A percentile compares a stretch with the other conserved stretches of the same genome.
phyloP scores from a whole-genome alignment of 1,140 invertebrate genomes.

The Hylaeus anthracinus region DNA sequence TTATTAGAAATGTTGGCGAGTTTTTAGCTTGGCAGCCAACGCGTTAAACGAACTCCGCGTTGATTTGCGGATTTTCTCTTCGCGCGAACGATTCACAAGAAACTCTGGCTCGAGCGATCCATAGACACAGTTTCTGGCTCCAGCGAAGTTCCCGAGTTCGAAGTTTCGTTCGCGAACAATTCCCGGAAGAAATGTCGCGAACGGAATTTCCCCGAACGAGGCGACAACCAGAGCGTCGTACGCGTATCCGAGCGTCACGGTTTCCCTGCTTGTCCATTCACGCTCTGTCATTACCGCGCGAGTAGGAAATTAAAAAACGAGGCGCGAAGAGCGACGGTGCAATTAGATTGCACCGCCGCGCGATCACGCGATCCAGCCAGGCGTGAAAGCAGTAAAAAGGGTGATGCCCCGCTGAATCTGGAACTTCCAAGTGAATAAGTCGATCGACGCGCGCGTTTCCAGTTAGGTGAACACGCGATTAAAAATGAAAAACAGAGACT shows the following conservation, averaged over 20 bases:
- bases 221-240: not conserved
- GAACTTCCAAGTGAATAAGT: constrained; percentile 28
- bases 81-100: too few species aligned
- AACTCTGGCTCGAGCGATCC: too few species aligned
- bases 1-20: too few species aligned
- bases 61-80: too few species aligned
- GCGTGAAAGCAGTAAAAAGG: too few species aligned
- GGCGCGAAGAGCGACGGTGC: not conserved
- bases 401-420: not conserved
- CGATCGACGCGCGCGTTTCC: not conserved
- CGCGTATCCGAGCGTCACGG: not conserved
- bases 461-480: not conserved
- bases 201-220: not conserved
- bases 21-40: too few species aligned
- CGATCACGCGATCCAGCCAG: not conserved
- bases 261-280: not conserved
- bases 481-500: not conserved
- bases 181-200: not conserved
- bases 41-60: too few species aligned
- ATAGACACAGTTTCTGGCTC: too few species aligned
- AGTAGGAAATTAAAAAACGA: not conserved
- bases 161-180: too few species aligned
- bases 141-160: too few species aligned
- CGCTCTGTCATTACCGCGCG: not conserved
- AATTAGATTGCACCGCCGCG: not conserved